Conservation (phyloP, 2,888 invertebrate genomes). For the Parnassius orleans region DNA sequence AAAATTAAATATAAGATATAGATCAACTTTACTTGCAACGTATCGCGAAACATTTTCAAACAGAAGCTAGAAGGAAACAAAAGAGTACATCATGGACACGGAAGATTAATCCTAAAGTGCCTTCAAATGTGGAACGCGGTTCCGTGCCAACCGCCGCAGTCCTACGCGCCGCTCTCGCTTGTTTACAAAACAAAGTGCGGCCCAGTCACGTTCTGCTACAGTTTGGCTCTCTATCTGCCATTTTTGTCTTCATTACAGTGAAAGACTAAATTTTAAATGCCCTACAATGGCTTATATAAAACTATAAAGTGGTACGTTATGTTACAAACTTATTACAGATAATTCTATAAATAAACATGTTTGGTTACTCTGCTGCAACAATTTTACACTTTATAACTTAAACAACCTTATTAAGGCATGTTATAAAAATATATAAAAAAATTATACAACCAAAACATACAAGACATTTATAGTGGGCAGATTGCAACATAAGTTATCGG, state of each 20-base stretch:
- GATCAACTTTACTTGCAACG: background rate
- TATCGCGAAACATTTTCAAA: background rate
- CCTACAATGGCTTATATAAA: background rate
- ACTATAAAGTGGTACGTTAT: constrained; percentile 2
- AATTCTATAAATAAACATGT: too few species aligned
- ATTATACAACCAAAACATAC: too few species aligned
- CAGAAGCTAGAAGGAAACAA: background rate
- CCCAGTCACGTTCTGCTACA: constrained; percentile 28
- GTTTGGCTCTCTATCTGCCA: constrained; percentile 12
- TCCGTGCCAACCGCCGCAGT: constrained; percentile 27
- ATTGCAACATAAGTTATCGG: background rate
- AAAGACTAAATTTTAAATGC: constrained; percentile 19
- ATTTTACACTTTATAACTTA: too few species aligned
- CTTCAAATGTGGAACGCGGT: constrained; percentile 19
- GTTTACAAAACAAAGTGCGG: constrained; percentile 33
- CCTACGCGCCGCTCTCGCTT: constrained; percentile 27
- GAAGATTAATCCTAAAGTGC: constrained; percentile 17
- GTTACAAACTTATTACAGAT: too few species aligned
- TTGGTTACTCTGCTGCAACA: background rate
- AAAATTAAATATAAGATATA: too few species aligned
- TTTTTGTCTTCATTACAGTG: constrained; percentile 15
- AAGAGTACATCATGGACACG: constrained; percentile 1
- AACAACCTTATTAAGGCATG: too few species aligned
- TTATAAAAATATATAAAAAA: too few species aligned
- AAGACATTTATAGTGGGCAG: background rate